Conservation (phyloP, 2,797 vertebrate species). For the Cyclura pinguis region DNA sequence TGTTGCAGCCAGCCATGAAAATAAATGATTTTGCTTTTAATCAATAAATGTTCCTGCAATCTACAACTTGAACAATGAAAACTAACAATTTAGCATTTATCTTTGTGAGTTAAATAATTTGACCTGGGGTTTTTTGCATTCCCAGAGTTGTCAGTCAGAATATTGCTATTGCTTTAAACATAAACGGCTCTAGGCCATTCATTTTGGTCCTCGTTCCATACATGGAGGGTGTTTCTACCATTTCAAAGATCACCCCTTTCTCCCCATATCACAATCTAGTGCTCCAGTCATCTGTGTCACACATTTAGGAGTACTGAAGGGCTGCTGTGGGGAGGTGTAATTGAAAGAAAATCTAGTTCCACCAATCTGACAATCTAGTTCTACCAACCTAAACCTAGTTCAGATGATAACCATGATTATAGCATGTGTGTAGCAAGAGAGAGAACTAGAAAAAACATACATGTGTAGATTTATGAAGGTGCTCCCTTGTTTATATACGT, state of each 20-base stretch:
- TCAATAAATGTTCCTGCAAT: constrained; percentile 55
- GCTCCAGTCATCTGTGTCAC: neutral
- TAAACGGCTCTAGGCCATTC: neutral
- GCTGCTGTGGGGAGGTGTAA: neutral
- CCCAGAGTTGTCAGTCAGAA: constrained; percentile 4
- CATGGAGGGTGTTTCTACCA: neutral
- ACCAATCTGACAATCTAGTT: neutral
- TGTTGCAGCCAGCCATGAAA: constrained; percentile 64
- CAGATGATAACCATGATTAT: neutral
- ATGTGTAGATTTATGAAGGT: neutral
- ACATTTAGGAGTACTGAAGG: neutral
- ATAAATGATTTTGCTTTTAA: constrained; percentile 66
- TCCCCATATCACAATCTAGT: neutral
- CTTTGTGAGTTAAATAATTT: constrained; percentile 15
- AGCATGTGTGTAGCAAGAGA: neutral
- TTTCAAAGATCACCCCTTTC: neutral
- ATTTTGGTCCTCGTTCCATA: neutral
- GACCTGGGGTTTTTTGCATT: constrained; percentile 8
- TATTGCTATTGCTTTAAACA: constrained; percentile 38
- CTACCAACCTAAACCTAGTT: neutral
- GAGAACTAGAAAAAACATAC: neutral
- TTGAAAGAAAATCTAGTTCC: neutral
- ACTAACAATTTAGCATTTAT: constrained; percentile 29
- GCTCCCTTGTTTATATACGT: neutral
- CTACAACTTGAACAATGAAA: constrained; percentile 64